A percentile compares a stretch with the other conserved stretches of the same genome.
phyloP scores from a whole-genome alignment of 1,140 invertebrate species.

The Papilio xuthus region DNA sequence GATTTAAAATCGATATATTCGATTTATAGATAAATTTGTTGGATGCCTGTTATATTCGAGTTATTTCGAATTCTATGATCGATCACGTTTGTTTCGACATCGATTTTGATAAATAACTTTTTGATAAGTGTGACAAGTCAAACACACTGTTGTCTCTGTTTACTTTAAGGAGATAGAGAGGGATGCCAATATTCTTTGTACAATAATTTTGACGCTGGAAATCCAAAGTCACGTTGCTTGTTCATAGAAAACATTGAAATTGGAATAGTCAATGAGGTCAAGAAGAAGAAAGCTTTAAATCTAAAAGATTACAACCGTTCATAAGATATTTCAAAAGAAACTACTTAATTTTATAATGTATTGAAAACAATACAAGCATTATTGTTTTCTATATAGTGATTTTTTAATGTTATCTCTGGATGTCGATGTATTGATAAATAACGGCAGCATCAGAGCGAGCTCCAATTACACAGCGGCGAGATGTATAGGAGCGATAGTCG shows the following conservation, averaged over 20 bases:
- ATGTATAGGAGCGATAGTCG: constrained; percentile 46
- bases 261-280: neutral
- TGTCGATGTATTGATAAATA: constrained; percentile 57
- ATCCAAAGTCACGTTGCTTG: neutral
- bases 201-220: neutral
- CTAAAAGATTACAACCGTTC: neutral
- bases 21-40: neutral
- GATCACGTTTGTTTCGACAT: neutral
- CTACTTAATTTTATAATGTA: neutral
- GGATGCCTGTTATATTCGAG: neutral
- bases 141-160: too few relatives aligned
- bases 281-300: neutral
- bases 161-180: neutral
- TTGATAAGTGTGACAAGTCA: neutral
- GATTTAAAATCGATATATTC: constrained; percentile 47
- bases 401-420: constrained; percentile 47
- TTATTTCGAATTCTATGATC: neutral
- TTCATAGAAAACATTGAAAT: too few relatives aligned
- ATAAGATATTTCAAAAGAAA: neutral
- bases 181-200: neutral
- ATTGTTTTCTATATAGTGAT: constrained; percentile 25
- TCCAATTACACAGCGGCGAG: constrained; percentile 53
- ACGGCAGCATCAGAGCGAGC: constrained; percentile 45
- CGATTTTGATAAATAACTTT: neutral
- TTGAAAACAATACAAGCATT: neutral